Conservation (phyloP, 2,888 invertebrate genomes). For the Amitus sp. region DNA sequence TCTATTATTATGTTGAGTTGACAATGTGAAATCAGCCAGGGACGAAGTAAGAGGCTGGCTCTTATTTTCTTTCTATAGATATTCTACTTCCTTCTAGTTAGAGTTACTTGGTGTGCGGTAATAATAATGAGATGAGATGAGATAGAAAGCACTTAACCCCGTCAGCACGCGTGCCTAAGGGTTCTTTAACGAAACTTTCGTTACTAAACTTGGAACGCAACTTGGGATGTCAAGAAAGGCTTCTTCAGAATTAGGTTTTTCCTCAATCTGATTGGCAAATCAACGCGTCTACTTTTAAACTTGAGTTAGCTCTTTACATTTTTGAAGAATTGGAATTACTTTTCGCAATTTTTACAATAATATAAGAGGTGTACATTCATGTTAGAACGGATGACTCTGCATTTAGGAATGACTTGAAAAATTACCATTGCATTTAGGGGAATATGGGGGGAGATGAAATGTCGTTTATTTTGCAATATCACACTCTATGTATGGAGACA, state of each 20-base stretch:
- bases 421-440: too few species aligned
- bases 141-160: conserved; percentile 58
- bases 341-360: too few species aligned
- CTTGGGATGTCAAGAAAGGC: not conserved
- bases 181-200: conserved; percentile 48
- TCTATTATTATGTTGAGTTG: conserved; percentile 47
- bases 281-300: too few species aligned
- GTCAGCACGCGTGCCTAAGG: conserved; percentile 56
- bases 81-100: conserved; percentile 39
- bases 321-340: too few species aligned
- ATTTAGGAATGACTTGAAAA: too few species aligned
- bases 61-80: conserved; percentile 16
- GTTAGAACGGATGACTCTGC: too few species aligned
- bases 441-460: too few species aligned
- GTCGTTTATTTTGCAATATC: too few species aligned
- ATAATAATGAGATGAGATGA: conserved; percentile 58
- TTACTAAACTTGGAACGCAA: conserved; percentile 43
- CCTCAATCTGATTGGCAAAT: not conserved
- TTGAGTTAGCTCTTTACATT: too few species aligned
- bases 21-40: conserved; percentile 21
- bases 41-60: conserved; percentile 19
- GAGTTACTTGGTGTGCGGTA: conserved; percentile 42
- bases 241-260: not conserved
- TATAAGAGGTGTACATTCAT: too few species aligned
- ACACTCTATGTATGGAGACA: too few species aligned